phyloP scores from a whole-genome alignment of 2,113 vertebrate species.

The Phocoena sinus region DNA sequence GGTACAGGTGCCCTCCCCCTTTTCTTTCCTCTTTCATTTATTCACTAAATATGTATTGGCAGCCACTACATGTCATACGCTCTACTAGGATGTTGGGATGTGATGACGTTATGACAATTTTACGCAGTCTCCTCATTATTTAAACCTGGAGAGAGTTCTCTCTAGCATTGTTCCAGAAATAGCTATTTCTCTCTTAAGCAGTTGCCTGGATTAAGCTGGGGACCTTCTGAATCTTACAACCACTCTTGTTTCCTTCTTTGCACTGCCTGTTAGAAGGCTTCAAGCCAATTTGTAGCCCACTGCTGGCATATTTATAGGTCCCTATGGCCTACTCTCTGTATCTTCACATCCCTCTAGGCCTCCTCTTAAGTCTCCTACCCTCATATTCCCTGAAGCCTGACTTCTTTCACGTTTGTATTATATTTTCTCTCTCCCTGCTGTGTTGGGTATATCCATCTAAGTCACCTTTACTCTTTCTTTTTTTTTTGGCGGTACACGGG shows the following conservation, averaged over 20 bases:
- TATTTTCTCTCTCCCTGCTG: neutral
- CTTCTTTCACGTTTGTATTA: neutral
- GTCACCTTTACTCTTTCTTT: neutral
- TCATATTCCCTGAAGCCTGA: neutral
- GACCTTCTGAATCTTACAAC: neutral
- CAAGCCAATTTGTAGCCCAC: neutral
- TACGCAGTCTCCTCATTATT: neutral
- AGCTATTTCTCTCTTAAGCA: neutral
- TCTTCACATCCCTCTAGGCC: neutral
- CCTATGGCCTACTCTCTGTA: neutral
- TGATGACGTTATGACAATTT: neutral
- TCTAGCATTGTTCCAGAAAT: neutral
- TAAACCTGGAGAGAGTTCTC: neutral
- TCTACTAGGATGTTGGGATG: neutral
- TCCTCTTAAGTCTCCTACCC: neutral
- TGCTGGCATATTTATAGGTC: neutral
- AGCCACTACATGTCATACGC: rapidly evolving
- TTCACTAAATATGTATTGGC: neutral
- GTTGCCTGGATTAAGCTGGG: neutral
- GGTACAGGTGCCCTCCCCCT: neutral
- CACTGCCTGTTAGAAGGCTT: neutral
- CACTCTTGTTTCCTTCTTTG: neutral
- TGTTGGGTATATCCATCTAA: neutral
- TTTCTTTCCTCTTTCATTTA: neutral
- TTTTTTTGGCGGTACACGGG: too few relatives aligned